phyloP scores from a whole-genome alignment of 2,113 vertebrate genomes.

The Benthochromis sp. region DNA sequence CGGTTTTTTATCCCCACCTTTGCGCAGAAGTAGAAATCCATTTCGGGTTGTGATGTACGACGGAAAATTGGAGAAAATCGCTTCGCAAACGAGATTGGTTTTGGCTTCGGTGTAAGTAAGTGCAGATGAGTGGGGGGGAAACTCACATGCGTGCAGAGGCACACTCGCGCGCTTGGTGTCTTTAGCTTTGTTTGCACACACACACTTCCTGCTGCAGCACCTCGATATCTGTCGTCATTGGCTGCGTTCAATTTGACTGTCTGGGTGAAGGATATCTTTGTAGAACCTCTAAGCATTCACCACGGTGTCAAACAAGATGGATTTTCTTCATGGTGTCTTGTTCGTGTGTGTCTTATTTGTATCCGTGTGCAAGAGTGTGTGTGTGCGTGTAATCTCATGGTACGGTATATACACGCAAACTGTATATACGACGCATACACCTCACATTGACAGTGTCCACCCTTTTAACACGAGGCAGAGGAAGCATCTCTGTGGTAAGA shows the following conservation, averaged over 20 bases:
- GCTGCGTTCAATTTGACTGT: not conserved
- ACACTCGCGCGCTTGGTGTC: not conserved
- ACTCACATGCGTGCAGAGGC: not conserved
- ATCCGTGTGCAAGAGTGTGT: not conserved
- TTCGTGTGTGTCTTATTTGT: slow-evolving; percentile 27
- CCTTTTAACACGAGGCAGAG: slow-evolving; percentile 9
- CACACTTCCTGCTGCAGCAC: not conserved
- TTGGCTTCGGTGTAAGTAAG: not conserved
- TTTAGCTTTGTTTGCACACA: not conserved
- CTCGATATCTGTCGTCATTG: slow-evolving; percentile 8
- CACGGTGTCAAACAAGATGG: slow-evolving; percentile 9
- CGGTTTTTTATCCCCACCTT: slow-evolving; percentile 13
- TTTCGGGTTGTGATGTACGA: slow-evolving; percentile 2
- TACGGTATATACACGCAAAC: slow-evolving; percentile 63
- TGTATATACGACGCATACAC: slow-evolving; percentile 71
- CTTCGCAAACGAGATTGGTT: slow-evolving; percentile 34
- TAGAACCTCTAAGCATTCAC: not conserved
- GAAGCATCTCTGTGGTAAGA: slow-evolving; percentile 13
- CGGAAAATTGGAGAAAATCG: slow-evolving; percentile 31
- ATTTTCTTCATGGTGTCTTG: slow-evolving; percentile 39
- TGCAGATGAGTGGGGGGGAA: not conserved
- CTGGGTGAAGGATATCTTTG: slow-evolving; percentile 1
- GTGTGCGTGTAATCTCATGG: slow-evolving; percentile 49
- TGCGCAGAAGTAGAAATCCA: slow-evolving; percentile 3
- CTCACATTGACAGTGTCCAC: slow-evolving; percentile 54